Evolutionary conservation across 1,140 invertebrate genomes (phyloP), one percentile per base, ranked within the genome.

Genomic region (Zaprionus tsacasi): DNA sequence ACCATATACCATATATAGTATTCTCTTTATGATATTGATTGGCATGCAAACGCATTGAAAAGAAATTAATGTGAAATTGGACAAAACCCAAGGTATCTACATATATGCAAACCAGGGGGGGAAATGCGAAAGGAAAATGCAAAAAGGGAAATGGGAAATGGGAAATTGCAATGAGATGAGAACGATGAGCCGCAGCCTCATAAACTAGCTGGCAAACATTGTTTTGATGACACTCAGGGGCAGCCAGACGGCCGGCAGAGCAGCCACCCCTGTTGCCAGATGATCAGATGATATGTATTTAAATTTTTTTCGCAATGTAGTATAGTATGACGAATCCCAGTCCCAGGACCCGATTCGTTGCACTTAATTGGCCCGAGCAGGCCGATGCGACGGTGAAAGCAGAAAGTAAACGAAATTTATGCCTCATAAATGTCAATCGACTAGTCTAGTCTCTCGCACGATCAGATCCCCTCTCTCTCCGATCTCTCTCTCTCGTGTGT

Each of bases 21-120:
- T 54, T 55, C 64, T 40, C 54, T 50, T 55, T 58, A 66, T 48
- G 64, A 65, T 43, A 61, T 43, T 74, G 75, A 70, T 69, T 52
- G 75, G 79, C 63, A 66, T 66, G 58, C 61, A 52, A 64, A 60
- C 63, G 60, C 69, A 82, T 88, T 88, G 77, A 89, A 76, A 63
- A 78, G 83, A 88, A 88, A 88, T 88, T 88, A 88, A 88, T 88
- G 83, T 88, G 83, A 88, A 88, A 88, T 88, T 88, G 83, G 7
- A 60, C 55, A 48, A 35, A 68, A 36, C 68, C 61, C 60, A 48
- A 15, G 35, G 58, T 36, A 43, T 57, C 17, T 15, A 54, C n/a
- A 72, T 36, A 43, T 57, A 33, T 15, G 58, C n/a, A 72, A 50
- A 61, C 56, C 40, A 17, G 21, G 13, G 27, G 27, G 13, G 35